Percentiles rank a stretch among this genome's conserved stretches.
These are phyloP conservation scores for Mythimna ferrago DNA, from an alignment of 2,888 invertebrate genomes.

Conservation along the genomic window DNA sequence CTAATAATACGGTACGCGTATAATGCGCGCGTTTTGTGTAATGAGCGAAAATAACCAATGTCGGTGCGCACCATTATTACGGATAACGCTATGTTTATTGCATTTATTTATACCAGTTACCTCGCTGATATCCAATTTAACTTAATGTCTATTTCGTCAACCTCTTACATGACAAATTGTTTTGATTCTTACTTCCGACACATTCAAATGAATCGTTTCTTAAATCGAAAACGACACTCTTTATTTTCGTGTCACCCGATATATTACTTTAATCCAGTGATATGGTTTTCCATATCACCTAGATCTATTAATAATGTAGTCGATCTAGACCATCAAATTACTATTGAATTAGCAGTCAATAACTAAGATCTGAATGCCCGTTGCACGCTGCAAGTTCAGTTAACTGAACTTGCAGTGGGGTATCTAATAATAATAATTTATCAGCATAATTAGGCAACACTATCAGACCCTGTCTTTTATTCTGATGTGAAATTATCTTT, in stretches of 20 bases:
- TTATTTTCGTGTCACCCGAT: background rate
- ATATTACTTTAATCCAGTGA: constrained; percentile 14
- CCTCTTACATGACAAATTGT: background rate
- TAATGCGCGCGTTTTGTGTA: constrained; percentile 69
- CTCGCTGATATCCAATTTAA: constrained; percentile 48
- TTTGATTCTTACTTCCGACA: constrained; percentile 1
- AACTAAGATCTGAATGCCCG: constrained; percentile 40
- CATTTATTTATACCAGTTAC: constrained; percentile 55
- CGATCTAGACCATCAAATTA: background rate
- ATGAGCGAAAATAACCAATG: constrained; percentile 68
- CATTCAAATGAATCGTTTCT: background rate
- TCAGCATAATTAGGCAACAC: constrained; percentile 28
- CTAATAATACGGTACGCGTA: constrained; percentile 71
- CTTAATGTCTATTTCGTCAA: constrained; percentile 47
- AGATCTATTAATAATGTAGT: background rate
- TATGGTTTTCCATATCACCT: constrained; percentile 3
- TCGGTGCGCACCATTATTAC: constrained; percentile 42
- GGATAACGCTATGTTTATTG: constrained; percentile 49
- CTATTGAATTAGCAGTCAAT: constrained; percentile 54
- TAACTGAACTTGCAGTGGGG: constrained; percentile 18
- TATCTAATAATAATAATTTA: constrained; percentile 24
- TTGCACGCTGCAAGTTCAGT: constrained; percentile 17
- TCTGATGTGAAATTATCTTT: constrained; percentile 28
- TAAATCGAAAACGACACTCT: background rate
- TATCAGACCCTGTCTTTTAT: constrained; percentile 33